These are phyloP conservation scores for Epirrhoe alternata DNA, from an alignment of 2,888 invertebrate species.

Conservation along the genomic window DNA sequence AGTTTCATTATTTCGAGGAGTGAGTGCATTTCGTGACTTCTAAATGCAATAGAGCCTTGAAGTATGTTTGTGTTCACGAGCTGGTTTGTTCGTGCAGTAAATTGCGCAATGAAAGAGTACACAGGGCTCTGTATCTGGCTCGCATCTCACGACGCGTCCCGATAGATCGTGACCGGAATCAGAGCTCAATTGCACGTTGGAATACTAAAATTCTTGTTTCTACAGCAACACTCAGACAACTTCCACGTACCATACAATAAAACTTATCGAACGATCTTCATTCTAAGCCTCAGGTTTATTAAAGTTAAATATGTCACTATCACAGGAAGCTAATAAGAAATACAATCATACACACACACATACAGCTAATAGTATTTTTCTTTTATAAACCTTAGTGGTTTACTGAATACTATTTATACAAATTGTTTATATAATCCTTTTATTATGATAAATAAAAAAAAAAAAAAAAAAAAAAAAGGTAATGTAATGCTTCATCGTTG, in stretches of 20 bases:
- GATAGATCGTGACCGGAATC: constrained; percentile 68
- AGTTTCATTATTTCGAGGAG: constrained; percentile 21
- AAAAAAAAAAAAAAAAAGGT: no score
- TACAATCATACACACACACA: no score
- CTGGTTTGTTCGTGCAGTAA: constrained; percentile 67
- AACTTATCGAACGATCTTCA: constrained; percentile 27
- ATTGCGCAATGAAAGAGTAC: constrained; percentile 78
- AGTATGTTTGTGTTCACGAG: constrained; percentile 70
- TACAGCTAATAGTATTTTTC: no score
- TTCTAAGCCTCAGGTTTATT: constrained; percentile 17
- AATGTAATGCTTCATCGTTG: no score
- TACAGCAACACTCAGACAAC: constrained; percentile 32
- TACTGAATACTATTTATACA: no score
- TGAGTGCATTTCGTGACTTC: constrained; percentile 58
- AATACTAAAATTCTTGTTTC: constrained; percentile 26
- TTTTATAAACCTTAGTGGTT: no score
- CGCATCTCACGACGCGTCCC: constrained; percentile 70
- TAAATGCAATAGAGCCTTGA: constrained; percentile 66
- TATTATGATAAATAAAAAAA: no score
- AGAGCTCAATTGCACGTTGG: constrained; percentile 23
- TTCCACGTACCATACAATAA: constrained; percentile 34
- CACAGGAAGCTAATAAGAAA: not conserved
- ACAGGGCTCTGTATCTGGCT: constrained; percentile 62
- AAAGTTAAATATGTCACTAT: constrained; percentile 10
- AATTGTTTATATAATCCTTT: no score